phyloP scores from a whole-genome alignment of 2,113 vertebrate species.

The Pelusios castaneus region DNA sequence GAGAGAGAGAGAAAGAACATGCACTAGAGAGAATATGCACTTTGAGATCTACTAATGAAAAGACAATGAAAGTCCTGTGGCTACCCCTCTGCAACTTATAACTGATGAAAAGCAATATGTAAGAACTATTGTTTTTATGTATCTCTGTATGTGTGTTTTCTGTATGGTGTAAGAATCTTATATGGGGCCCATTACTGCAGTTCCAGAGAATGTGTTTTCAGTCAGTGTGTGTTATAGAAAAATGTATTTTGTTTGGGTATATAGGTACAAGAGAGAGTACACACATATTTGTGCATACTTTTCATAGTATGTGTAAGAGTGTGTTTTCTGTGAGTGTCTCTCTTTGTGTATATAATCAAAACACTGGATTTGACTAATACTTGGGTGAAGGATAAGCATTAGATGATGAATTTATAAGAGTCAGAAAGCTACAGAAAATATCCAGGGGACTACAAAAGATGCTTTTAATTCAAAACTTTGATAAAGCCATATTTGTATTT shows the following conservation, averaged over 20 bases:
- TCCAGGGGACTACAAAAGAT: not conserved
- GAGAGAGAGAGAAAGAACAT: not conserved
- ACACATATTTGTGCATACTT: not conserved
- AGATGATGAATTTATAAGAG: slow-evolving; percentile 2
- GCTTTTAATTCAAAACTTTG: not conserved
- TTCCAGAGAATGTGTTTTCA: not conserved
- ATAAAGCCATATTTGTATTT: not conserved
- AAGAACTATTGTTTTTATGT: not conserved
- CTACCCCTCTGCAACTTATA: too few relatives aligned
- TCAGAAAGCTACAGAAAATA: not conserved
- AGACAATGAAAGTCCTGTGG: too few relatives aligned
- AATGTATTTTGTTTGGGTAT: not conserved
- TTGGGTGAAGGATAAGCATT: slow-evolving; percentile 12
- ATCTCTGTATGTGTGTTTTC: not conserved
- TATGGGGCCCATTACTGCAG: not conserved
- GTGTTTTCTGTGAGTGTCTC: not conserved
- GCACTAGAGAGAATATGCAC: not conserved
- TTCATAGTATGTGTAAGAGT: not conserved
- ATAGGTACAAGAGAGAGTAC: not conserved
- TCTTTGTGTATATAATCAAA: not conserved
- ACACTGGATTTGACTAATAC: not conserved
- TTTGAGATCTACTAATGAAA: not conserved
- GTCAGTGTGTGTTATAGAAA: not conserved
- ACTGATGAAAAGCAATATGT: not conserved
- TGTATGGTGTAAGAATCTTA: not conserved